These are phyloP conservation scores for Lutraria lutraria DNA, from an alignment of 2,888 invertebrate species.

Conservation along the genomic window DNA sequence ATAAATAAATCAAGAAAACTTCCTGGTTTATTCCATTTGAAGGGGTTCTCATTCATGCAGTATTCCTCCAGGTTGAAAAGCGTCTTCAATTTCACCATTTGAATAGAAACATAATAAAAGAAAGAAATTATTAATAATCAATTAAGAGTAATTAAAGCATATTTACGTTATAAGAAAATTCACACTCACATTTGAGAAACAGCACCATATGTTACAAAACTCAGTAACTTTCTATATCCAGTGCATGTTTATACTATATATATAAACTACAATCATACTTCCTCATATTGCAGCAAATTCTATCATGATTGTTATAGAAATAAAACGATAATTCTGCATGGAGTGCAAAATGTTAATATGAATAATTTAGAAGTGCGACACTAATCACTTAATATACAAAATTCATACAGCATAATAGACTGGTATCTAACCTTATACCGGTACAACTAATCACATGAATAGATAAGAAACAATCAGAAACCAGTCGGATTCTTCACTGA, in stretches of 20 bases:
- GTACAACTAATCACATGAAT: background rate
- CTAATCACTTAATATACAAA: background rate
- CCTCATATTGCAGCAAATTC: background rate
- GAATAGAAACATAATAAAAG: too few species aligned
- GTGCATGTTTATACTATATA: background rate
- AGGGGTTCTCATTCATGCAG: too few species aligned
- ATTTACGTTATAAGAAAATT: background rate
- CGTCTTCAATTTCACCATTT: too few species aligned
- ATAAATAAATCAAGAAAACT: too few species aligned
- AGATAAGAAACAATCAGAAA: background rate
- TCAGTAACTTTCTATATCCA: background rate
- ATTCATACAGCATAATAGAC: background rate
- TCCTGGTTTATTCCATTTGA: too few species aligned
- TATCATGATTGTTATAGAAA: too few species aligned
- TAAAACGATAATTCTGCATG: too few species aligned
- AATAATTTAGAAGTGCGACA: background rate
- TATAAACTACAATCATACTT: background rate
- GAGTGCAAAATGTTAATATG: background rate
- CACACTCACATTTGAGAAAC: background rate
- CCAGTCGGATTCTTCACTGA: background rate
- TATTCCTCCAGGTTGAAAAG: too few species aligned
- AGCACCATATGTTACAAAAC: background rate
- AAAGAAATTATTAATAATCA: background rate
- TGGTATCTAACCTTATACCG: background rate
- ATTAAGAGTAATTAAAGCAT: background rate